Evolutionary conservation across 1,140 invertebrate species (phyloP), one percentile per base, ranked within the genome.

Genomic region (Drosophila busckii): DNA sequence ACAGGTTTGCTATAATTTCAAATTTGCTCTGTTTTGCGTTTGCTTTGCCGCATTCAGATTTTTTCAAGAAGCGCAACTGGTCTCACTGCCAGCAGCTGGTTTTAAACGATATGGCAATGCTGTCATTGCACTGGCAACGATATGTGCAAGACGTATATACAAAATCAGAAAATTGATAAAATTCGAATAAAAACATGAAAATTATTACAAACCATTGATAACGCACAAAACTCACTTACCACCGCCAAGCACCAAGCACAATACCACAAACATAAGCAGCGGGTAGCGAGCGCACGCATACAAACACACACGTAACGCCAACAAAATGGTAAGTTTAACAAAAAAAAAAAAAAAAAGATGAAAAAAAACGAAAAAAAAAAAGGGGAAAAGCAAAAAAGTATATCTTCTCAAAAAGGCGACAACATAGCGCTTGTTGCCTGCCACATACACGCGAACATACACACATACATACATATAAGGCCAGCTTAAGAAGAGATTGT

Each of bases 131-230:
- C 54, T 58, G 54, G 53, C 59, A 62, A 58, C 59, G 59, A 63
- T 42, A 63, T 63, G 60, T 63, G 60, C 60, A 63, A 58, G 45
- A 50, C 59, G 67, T 61, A 55, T 70, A 70, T 70, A 76, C 71
- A 78, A 73, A 78, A 78, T n/a, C n/a, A 78, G 71, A 73, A 78
- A 78, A 67, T 61, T 61, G 56, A 53, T 60, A 52, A 54, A 54
- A 54, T 54, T 45, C 22, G 54, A 60, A 40, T 60, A 32, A 46
- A 52, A 49, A 61, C 68, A 78, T 78, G 73, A 80, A 67, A 71
- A 68, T 80, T 25, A 23, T 31, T 37, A 37, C 32, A 53, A 62
- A 10, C 38, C 25, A 66, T 44, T 78, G 68, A 52, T 80, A 46
- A 78, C 67, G 68, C 48, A 62, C 35, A 48, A 20, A 52, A 67